Percentiles rank a stretch among this genome's conserved stretches.
phyloP scores from a whole-genome alignment of 2,888 invertebrate genomes.

The Pyrrhia umbra region DNA sequence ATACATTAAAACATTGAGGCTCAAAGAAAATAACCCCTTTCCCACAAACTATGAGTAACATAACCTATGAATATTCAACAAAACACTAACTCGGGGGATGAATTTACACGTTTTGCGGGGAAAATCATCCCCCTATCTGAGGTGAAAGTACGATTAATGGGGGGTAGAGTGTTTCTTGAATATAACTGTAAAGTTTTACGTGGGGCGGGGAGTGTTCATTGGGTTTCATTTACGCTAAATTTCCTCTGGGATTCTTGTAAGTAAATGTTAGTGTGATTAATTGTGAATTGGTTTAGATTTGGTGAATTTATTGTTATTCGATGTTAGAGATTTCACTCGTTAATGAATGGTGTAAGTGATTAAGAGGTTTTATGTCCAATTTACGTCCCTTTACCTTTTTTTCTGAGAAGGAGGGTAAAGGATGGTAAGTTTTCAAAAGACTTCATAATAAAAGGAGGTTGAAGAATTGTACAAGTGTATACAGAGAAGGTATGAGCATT shows the following conservation, averaged over 20 bases:
- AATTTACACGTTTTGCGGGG: slow-evolving; percentile 49
- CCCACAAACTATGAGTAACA: slow-evolving; percentile 14
- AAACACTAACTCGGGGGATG: slow-evolving; percentile 27
- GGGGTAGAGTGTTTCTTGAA: slow-evolving; percentile 31
- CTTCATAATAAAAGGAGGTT: too few relatives aligned
- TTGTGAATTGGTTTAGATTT: slow-evolving; percentile 28
- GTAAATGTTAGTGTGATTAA: slow-evolving; percentile 50
- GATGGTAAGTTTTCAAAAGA: too few relatives aligned
- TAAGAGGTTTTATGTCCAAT: too few relatives aligned
- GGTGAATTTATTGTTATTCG: slow-evolving; percentile 10
- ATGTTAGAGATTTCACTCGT: slow-evolving; percentile 4
- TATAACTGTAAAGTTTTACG: slow-evolving; percentile 27
- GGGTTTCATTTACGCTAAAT: slow-evolving; percentile 49
- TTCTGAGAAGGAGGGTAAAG: too few relatives aligned
- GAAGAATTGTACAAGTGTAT: too few relatives aligned
- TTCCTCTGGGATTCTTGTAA: slow-evolving; percentile 53
- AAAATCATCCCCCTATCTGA: slow-evolving; percentile 33
- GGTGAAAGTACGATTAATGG: slow-evolving; percentile 54
- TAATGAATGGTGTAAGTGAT: too few relatives aligned
- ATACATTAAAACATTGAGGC: slow-evolving; percentile 21
- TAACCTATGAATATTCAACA: slow-evolving; percentile 53
- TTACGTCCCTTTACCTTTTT: too few relatives aligned
- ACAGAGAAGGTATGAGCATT: too few relatives aligned
- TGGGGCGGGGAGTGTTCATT: slow-evolving; percentile 23
- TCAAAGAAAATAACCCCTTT: slow-evolving; percentile 24